Percentiles rank a stretch among this genome's conserved stretches.
phyloP scores from a whole-genome alignment of 2,888 invertebrate species.

The Enchytraeus crypticus region DNA sequence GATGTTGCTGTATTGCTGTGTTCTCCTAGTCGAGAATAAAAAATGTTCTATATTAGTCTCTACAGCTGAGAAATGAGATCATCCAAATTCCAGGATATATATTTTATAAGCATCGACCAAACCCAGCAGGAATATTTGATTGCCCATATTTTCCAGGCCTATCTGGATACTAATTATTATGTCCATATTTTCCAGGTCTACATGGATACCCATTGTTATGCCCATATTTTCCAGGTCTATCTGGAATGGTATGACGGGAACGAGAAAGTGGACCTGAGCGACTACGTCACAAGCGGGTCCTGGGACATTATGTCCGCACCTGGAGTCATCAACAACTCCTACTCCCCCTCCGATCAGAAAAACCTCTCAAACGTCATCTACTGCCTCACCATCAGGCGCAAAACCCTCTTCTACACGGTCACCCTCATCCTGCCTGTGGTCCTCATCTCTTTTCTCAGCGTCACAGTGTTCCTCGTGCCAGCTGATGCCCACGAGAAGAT shows the following conservation, averaged over 20 bases:
- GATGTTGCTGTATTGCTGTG: too few species aligned
- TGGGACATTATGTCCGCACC: conserved; percentile 48
- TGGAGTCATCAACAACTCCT: conserved; percentile 29
- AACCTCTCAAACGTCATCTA: conserved; percentile 64
- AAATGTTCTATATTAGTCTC: too few species aligned
- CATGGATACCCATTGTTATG: too few species aligned
- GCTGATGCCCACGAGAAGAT: conserved; percentile 95
- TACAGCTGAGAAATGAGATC: too few species aligned
- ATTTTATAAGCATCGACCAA: too few species aligned
- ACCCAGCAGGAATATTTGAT: too few species aligned
- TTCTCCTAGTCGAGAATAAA: too few species aligned
- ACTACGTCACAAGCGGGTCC: conserved; percentile 47
- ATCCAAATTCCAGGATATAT: too few species aligned
- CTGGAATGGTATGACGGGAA: conserved; percentile 39
- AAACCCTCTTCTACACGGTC: conserved; percentile 97
- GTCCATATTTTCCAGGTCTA: too few species aligned
- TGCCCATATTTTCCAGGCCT: too few species aligned
- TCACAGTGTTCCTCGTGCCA: conserved; percentile 94
- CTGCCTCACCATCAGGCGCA: conserved; percentile 73
- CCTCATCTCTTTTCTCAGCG: conserved; percentile 85
- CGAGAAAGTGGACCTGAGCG: conserved; percentile 42
- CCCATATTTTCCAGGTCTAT: too few species aligned
- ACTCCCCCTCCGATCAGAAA: conserved; percentile 31
- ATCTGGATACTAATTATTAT: too few species aligned
- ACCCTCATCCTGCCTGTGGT: conserved; percentile 98